These are phyloP conservation scores for Montipora capricornis DNA, from an alignment of 64 coral and sea anemone genomes.

Conservation along the genomic window DNA sequence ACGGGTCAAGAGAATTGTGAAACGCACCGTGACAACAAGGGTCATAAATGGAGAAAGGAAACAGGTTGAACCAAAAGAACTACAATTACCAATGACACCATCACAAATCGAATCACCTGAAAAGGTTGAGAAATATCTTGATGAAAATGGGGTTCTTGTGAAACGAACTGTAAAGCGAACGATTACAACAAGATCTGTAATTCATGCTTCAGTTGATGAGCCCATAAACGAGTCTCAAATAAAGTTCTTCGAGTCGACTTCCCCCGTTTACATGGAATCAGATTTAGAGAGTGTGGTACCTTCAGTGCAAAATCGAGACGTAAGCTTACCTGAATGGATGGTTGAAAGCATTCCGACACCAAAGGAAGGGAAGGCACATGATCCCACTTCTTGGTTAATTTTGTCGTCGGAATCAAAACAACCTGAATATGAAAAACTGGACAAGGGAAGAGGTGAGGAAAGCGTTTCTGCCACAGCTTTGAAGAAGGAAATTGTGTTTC, in stretches of 20 bases:
- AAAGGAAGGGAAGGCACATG: not conserved
- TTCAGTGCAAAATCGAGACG: slow-evolving; percentile 1
- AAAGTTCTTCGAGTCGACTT: not conserved
- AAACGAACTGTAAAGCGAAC: slow-evolving; percentile 41
- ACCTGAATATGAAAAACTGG: not conserved
- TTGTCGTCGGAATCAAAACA: not conserved
- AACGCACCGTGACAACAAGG: slow-evolving; percentile 52
- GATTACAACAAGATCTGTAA: not conserved
- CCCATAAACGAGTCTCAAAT: not conserved
- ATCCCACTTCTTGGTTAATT: not conserved
- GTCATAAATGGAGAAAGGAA: not conserved
- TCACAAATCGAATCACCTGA: not conserved
- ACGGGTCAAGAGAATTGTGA: slow-evolving; percentile 52
- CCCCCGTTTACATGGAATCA: not conserved
- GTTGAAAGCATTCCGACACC: not conserved
- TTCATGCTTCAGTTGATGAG: not conserved
- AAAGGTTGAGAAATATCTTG: slow-evolving; percentile 49
- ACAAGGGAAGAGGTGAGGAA: not conserved
- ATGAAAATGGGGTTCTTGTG: slow-evolving; percentile 79
- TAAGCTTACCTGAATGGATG: slow-evolving; percentile 49
- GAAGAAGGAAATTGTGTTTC: slow-evolving; percentile 10
- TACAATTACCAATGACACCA: not conserved
- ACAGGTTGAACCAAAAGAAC: not conserved
- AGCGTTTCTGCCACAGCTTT: not conserved
- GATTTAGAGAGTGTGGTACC: slow-evolving; percentile 8